Percentiles rank a stretch among this genome's conserved stretches.
These are phyloP conservation scores for Microcebus ravelobensis DNA, from an alignment of 2,113 vertebrate species.

Conservation along the genomic window DNA sequence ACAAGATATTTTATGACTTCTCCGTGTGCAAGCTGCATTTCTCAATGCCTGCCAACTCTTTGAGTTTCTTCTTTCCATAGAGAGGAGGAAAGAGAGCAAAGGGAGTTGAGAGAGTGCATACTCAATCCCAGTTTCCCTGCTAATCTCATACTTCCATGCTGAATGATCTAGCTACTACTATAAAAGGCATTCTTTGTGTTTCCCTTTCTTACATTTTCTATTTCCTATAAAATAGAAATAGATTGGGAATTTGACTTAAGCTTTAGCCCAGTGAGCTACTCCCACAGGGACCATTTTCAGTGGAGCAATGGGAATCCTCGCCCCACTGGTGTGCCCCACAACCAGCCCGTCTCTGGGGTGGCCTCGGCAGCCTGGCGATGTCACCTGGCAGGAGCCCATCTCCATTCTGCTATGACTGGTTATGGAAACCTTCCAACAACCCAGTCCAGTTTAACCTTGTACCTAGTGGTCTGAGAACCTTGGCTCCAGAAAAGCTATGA, in stretches of 20 bases:
- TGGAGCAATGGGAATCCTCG: neutral
- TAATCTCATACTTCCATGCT: neutral
- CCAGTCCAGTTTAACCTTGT: neutral
- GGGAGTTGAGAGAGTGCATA: neutral
- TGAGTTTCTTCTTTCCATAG: neutral
- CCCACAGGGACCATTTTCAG: neutral
- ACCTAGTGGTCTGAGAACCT: neutral
- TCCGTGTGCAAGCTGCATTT: neutral
- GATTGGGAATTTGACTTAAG: slow-evolving; percentile 14
- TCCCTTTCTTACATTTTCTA: slow-evolving; percentile 44
- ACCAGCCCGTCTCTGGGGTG: neutral
- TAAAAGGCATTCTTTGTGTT: slow-evolving; percentile 1
- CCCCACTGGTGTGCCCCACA: neutral
- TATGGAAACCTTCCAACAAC: neutral
- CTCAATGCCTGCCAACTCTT: slow-evolving; percentile 41
- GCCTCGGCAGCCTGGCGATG: neutral
- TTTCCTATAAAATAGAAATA: slow-evolving; percentile 28
- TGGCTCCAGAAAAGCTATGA: neutral
- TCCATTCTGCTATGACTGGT: neutral
- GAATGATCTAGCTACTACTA: slow-evolving; percentile 26
- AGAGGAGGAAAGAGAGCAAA: neutral
- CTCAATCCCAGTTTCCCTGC: slow-evolving; percentile 22
- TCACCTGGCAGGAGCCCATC: neutral
- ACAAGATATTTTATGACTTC: slow-evolving; percentile 43
- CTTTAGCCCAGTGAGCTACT: neutral